These are phyloP conservation scores for Montipora capitata DNA, from an alignment of 92 coral and sea anemone species.

Conservation along the genomic window DNA sequence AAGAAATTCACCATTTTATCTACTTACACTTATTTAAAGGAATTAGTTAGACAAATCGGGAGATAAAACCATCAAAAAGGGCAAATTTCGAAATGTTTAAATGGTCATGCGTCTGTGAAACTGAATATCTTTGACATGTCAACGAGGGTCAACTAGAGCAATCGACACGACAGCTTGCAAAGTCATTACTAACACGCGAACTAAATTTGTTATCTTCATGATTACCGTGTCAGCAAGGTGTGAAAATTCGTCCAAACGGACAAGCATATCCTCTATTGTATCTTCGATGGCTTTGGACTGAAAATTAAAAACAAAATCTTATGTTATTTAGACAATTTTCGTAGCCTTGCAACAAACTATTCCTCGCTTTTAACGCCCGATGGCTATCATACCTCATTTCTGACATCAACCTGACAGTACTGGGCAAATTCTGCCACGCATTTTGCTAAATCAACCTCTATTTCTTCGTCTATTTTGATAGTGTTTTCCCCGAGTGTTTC, in stretches of 20 bases:
- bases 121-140: conserved; percentile 21
- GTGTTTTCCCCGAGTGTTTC: conserved; percentile 35
- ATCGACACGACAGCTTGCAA: not conserved
- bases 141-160: too few relatives aligned
- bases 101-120: conserved; percentile 38
- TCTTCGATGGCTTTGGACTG: conserved; percentile 76
- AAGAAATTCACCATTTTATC: not conserved
- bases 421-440: conserved; percentile 89
- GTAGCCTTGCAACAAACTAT: not conserved
- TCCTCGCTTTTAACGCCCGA: not conserved
- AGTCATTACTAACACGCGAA: not conserved
- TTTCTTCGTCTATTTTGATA: conserved; percentile 37
- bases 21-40: not conserved
- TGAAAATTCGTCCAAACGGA: conserved; percentile 95
- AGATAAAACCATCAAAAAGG: not conserved
- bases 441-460: conserved; percentile 76
- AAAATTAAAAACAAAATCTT: not conserved
- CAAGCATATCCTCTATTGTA: conserved; percentile 94
- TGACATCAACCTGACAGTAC: conserved; percentile 92
- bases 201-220: not conserved
- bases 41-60: too few relatives aligned
- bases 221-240: conserved; percentile 98
- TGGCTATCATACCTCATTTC: conserved; percentile 82
- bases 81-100: not conserved
- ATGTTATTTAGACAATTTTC: not conserved